Percentiles rank a stretch among this genome's conserved stretches.
Conservation (phyloP, 2,797 vertebrate genomes). For the Taenioides sp. region DNA sequence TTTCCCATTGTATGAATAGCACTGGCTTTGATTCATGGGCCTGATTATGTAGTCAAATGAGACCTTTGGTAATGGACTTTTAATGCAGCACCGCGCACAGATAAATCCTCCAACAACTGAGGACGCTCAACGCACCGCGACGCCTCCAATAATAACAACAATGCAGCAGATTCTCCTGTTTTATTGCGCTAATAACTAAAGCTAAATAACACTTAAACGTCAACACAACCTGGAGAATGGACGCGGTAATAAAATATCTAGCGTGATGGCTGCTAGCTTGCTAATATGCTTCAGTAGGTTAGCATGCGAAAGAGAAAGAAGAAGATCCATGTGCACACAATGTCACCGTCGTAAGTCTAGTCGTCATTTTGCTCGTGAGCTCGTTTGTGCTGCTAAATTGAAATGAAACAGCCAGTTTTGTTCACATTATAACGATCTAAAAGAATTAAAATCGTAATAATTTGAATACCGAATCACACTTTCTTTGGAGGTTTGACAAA, state of each 20-base stretch:
- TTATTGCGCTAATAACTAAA: conserved; percentile 43
- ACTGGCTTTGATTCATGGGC: conserved; percentile 70
- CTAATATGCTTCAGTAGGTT: conserved; percentile 54
- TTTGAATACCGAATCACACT: too few species aligned
- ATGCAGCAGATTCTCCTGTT: conserved; percentile 50
- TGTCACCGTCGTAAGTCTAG: conserved; percentile 78
- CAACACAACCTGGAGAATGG: conserved; percentile 42
- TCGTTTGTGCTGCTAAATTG: conserved; percentile 86
- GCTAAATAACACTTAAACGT: conserved; percentile 40
- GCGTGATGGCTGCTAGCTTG: conserved; percentile 52
- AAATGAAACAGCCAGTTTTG: conserved; percentile 59
- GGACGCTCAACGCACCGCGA: conserved; percentile 34
- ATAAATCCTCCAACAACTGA: conserved; percentile 50
- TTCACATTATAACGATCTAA: background rate
- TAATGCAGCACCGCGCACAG: conserved; percentile 65
- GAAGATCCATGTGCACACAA: conserved; percentile 68
- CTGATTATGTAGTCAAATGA: conserved; percentile 66
- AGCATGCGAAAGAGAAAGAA: conserved; percentile 58
- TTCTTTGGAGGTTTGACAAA: background rate
- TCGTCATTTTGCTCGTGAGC: conserved; percentile 98
- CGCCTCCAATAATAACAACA: conserved; percentile 38
- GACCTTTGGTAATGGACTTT: conserved; percentile 69
- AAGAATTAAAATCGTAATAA: too few species aligned
- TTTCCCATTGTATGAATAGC: conserved; percentile 64
- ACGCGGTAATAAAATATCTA: conserved; percentile 43